A percentile compares a stretch with the other conserved stretches of the same genome.
Evolutionary conservation across 1,140 invertebrate genomes (phyloP).

Genomic region (Colletes latitarsis): DNA sequence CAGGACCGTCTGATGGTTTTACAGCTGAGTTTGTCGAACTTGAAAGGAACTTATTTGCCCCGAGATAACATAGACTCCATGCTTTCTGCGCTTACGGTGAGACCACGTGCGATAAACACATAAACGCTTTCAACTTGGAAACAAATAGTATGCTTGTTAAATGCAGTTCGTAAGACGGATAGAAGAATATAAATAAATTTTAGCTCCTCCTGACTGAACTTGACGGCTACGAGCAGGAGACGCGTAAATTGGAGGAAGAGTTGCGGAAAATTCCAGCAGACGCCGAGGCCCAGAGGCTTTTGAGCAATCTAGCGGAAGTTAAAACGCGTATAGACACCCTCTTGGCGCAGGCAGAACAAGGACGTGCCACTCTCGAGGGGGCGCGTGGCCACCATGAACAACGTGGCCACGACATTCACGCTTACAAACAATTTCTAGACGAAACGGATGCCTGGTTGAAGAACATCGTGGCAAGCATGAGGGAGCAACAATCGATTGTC

Average conservation of each 20-base stretch:
- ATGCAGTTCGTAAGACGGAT: neutral
- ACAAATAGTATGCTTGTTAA: neutral
- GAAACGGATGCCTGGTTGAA: conserved; percentile 85
- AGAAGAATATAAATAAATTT: neutral
- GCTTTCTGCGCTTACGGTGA: conserved; percentile 86
- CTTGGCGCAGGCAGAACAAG: conserved; percentile 84
- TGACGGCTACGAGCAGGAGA: conserved; percentile 82
- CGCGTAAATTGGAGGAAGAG: conserved; percentile 81
- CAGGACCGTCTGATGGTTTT: conserved; percentile 85
- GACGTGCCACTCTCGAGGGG: conserved; percentile 82
- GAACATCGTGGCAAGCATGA: conserved; percentile 66
- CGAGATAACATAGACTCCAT: conserved; percentile 86
- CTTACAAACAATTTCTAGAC: conserved; percentile 84
- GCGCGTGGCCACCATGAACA: conserved; percentile 82
- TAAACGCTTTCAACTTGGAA: neutral
- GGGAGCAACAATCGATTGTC: conserved; percentile 40
- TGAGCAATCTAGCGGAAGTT: conserved; percentile 80
- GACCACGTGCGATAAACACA: conserved; percentile 55
- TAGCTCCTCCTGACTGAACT: conserved; percentile 84
- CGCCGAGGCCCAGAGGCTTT: conserved; percentile 81
- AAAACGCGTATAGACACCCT: conserved; percentile 82
- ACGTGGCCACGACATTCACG: conserved; percentile 82
- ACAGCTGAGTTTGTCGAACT: conserved; percentile 83
- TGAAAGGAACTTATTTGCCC: conserved; percentile 86
- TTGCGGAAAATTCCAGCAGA: conserved; percentile 80